Conservation (phyloP, 2,797 vertebrate species). For the Aeoliscus strigatus region DNA sequence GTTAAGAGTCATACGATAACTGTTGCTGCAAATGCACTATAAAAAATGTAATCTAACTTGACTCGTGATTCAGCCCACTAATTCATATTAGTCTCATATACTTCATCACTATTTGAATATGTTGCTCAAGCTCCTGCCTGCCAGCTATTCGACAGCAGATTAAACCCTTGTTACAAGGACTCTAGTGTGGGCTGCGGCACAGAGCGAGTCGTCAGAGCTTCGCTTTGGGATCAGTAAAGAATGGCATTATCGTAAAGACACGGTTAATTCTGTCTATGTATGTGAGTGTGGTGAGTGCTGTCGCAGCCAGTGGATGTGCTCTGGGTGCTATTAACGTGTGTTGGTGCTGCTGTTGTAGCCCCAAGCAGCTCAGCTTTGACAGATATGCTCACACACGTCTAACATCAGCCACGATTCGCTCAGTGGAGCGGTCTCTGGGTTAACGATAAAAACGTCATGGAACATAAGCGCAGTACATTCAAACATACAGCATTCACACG, state of each 20-base stretch:
- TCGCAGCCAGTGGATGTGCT: slow-evolving; percentile 23
- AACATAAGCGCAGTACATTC: slow-evolving; percentile 8
- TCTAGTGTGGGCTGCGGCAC: too few relatives aligned
- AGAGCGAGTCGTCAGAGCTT: slow-evolving; percentile 28
- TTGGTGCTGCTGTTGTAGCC: slow-evolving; percentile 8
- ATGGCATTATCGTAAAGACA: slow-evolving; percentile 39
- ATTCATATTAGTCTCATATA: too few relatives aligned
- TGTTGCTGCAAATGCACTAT: too few relatives aligned
- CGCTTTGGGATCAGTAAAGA: slow-evolving; percentile 46
- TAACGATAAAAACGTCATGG: slow-evolving; percentile 11
- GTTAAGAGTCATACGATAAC: too few relatives aligned
- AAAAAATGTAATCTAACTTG: too few relatives aligned
- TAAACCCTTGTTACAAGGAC: too few relatives aligned
- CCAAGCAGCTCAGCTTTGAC: slow-evolving; percentile 12
- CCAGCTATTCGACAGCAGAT: too few relatives aligned
- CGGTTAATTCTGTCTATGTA: slow-evolving; percentile 22
- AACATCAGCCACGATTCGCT: slow-evolving; percentile 3
- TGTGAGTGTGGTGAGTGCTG: slow-evolving; percentile 29
- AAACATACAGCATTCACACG: slow-evolving; percentile 20
- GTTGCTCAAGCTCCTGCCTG: too few relatives aligned
- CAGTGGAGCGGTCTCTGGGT: not conserved
- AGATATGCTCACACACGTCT: slow-evolving; percentile 6
- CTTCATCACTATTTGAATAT: too few relatives aligned
- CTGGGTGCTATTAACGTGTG: slow-evolving; percentile 21
- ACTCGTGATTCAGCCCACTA: too few relatives aligned